Percentiles rank a stretch among this genome's conserved stretches.
These are phyloP conservation scores for Margarornis squamiger DNA, from an alignment of 2,797 vertebrate genomes.

Conservation along the genomic window DNA sequence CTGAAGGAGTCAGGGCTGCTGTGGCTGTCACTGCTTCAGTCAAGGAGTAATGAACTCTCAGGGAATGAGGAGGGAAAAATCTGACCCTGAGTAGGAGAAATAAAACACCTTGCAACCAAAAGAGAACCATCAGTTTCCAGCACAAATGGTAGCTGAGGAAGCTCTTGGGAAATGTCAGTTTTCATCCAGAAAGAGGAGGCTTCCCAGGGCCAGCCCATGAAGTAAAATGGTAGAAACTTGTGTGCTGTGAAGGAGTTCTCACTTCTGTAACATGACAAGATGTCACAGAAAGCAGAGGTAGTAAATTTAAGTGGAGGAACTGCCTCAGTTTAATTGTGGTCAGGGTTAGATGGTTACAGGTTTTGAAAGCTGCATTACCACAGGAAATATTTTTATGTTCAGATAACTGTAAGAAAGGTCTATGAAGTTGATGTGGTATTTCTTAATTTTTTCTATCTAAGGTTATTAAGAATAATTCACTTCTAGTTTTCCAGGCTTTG, in stretches of 20 bases:
- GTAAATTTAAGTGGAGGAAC: background rate
- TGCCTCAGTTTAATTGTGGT: background rate
- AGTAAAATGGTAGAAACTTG: background rate
- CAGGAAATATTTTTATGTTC: background rate
- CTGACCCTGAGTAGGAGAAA: background rate
- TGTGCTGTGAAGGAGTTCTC: background rate
- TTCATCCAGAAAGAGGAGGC: background rate
- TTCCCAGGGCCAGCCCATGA: background rate
- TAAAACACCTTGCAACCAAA: background rate
- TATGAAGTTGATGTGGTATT: background rate
- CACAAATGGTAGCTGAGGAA: background rate
- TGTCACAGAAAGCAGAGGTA: background rate
- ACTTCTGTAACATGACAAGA: background rate
- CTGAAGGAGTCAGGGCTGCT: background rate
- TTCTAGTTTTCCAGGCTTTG: background rate
- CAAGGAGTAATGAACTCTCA: background rate
- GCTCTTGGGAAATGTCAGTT: background rate
- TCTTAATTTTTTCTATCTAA: background rate
- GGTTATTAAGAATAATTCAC: background rate
- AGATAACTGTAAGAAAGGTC: background rate
- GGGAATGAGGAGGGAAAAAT: background rate
- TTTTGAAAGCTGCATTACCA: background rate
- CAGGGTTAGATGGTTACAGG: background rate
- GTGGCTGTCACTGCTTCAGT: background rate
- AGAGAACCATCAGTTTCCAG: background rate